Conservation (phyloP, 2,797 vertebrate genomes). For the Delichon dasypus region DNA sequence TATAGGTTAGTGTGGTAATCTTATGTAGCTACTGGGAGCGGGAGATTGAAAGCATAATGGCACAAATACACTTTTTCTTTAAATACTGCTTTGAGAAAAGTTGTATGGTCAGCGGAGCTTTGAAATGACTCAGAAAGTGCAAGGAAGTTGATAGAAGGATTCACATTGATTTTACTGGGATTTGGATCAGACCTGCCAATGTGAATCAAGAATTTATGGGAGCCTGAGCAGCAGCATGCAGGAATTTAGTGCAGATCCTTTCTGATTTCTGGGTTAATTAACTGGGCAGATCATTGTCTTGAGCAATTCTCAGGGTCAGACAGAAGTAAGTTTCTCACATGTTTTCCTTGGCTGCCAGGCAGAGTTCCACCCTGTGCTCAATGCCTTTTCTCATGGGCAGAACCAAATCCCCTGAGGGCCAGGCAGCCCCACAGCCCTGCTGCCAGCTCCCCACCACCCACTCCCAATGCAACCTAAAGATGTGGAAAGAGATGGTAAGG, state of each 20-base stretch:
- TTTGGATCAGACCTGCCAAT: slow-evolving; percentile 9
- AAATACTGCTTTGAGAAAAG: not conserved
- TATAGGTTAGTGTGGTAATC: accelerated
- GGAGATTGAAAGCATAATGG: not conserved
- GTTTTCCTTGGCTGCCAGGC: not conserved
- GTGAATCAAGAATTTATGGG: slow-evolving; percentile 21
- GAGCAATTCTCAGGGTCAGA: not conserved
- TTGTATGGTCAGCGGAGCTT: not conserved
- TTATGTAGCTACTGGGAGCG: not conserved
- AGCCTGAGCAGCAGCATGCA: not conserved
- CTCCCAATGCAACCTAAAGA: not conserved
- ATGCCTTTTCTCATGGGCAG: not conserved
- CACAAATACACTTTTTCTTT: not conserved
- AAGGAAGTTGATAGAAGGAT: not conserved
- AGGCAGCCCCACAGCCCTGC: not conserved
- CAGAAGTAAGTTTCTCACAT: not conserved
- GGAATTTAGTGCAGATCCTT: not conserved
- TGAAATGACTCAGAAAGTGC: not conserved
- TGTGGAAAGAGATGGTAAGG: not conserved
- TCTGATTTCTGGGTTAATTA: slow-evolving; percentile 20
- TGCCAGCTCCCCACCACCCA: not conserved
- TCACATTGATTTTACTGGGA: not conserved
- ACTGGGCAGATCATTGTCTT: not conserved
- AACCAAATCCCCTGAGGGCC: not conserved
- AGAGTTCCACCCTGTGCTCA: not conserved